A percentile compares a stretch with the other conserved stretches of the same genome.
These are phyloP conservation scores for Thaumatotibia leucotreta DNA, from an alignment of 1,140 invertebrate genomes.

Conservation along the genomic window DNA sequence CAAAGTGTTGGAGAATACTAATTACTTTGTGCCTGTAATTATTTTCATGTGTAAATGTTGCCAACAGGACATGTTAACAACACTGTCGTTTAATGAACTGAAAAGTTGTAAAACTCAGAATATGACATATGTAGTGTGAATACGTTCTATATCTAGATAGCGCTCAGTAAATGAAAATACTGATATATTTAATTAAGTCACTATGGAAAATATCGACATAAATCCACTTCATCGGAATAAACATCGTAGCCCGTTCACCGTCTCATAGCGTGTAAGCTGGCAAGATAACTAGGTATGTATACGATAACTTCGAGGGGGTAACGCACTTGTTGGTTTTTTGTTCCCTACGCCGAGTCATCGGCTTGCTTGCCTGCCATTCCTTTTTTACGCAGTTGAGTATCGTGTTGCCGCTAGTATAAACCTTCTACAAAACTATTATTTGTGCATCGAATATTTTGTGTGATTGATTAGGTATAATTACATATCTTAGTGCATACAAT, in stretches of 20 bases:
- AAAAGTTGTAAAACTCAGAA: background rate
- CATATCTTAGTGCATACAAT: background rate
- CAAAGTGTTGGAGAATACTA: background rate
- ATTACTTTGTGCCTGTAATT: background rate
- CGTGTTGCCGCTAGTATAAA: slow-evolving; percentile 43
- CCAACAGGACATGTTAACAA: background rate
- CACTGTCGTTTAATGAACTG: background rate
- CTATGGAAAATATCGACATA: background rate
- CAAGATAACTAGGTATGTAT: slow-evolving; percentile 59
- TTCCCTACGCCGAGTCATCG: slow-evolving; percentile 63
- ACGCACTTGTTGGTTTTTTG: slow-evolving; percentile 71
- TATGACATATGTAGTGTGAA: background rate
- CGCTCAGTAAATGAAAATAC: background rate
- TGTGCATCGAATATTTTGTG: background rate
- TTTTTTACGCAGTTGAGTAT: slow-evolving; percentile 61
- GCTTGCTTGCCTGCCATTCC: slow-evolving; percentile 42
- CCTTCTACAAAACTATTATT: slow-evolving; percentile 46
- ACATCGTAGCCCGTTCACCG: background rate
- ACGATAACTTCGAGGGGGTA: slow-evolving; percentile 70
- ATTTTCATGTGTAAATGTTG: background rate
- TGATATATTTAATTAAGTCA: background rate
- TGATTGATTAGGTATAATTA: background rate
- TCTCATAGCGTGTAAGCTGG: slow-evolving; percentile 7
- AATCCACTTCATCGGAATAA: background rate
- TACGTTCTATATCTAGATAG: too few species aligned